A percentile compares a stretch with the other conserved stretches of the same genome.
phyloP scores from a whole-genome alignment of 2,888 invertebrate genomes.

The Drosophila hawaiiensis region DNA sequence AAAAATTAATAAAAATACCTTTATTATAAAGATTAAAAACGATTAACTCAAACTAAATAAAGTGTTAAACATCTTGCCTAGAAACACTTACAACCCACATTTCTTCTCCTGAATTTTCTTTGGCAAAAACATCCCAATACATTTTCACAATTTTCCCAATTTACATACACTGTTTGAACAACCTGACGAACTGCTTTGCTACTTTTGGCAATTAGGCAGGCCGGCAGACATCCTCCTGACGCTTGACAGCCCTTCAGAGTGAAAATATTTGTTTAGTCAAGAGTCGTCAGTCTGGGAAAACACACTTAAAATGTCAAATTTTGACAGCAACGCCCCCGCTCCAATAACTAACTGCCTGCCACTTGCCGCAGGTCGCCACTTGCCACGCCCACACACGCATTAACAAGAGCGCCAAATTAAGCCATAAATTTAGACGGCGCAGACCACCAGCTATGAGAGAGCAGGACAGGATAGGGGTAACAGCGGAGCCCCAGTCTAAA shows the following conservation, averaged over 20 bases:
- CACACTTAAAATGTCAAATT: slow-evolving; percentile 73
- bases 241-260: slow-evolving; percentile 49
- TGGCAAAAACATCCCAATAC: background rate
- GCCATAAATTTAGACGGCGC: slow-evolving; percentile 70
- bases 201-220: slow-evolving; percentile 55
- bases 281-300: slow-evolving; percentile 44
- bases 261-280: slow-evolving; percentile 66
- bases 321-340: slow-evolving; percentile 71
- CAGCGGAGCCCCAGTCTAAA: slow-evolving; percentile 54
- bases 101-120: background rate
- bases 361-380: slow-evolving; percentile 23
- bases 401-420: slow-evolving; percentile 77
- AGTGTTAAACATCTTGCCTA: background rate
- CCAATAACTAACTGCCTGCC: slow-evolving; percentile 10
- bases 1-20: background rate
- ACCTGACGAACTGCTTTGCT: slow-evolving; percentile 5
- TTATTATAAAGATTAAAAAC: background rate
- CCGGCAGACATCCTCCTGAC: slow-evolving; percentile 4
- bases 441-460: slow-evolving; percentile 69
- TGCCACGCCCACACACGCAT: slow-evolving; percentile 67
- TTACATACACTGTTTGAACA: slow-evolving; percentile 1
- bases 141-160: slow-evolving; percentile 3
- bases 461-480: slow-evolving; percentile 27
- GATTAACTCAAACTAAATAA: too few species aligned
- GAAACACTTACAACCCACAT: background rate